A percentile compares a stretch with the other conserved stretches of the same genome.
Conservation (phyloP, 2,797 vertebrate species). For the Eidolon dupreanum region DNA sequence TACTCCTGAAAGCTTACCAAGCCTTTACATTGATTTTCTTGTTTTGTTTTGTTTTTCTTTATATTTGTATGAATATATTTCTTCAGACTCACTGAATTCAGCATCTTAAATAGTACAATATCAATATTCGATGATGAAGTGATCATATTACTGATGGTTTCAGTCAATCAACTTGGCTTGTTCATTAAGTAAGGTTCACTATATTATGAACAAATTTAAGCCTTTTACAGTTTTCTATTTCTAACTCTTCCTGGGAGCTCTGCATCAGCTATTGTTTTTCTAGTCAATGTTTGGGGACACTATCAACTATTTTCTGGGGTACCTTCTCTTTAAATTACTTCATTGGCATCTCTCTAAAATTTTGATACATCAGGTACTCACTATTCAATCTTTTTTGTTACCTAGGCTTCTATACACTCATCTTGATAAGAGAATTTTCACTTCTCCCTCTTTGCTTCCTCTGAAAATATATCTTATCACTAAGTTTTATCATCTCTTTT, state of each 20-base stretch:
- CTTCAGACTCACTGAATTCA: neutral
- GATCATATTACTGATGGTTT: neutral
- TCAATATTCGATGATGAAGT: neutral
- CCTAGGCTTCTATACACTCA: neutral
- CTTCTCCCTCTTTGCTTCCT: neutral
- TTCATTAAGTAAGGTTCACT: neutral
- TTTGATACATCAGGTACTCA: neutral
- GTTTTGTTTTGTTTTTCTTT: neutral
- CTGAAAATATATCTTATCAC: neutral
- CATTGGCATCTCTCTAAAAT: neutral
- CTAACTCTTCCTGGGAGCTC: neutral
- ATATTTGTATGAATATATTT: slow-evolving; percentile 30
- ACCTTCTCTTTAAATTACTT: neutral
- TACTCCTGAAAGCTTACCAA: slow-evolving; percentile 25
- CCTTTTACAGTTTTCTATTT: neutral
- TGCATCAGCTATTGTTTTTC: neutral
- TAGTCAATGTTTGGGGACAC: neutral
- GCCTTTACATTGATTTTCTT: neutral
- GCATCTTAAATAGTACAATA: slow-evolving; percentile 13
- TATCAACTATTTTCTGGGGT: neutral
- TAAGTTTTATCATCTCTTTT: neutral
- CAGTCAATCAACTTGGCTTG: neutral
- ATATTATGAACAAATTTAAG: neutral
- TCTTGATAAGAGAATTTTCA: neutral
- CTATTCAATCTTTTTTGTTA: neutral